phyloP scores from a whole-genome alignment of 2,888 invertebrate genomes.

The Pseudoips prasinana region DNA sequence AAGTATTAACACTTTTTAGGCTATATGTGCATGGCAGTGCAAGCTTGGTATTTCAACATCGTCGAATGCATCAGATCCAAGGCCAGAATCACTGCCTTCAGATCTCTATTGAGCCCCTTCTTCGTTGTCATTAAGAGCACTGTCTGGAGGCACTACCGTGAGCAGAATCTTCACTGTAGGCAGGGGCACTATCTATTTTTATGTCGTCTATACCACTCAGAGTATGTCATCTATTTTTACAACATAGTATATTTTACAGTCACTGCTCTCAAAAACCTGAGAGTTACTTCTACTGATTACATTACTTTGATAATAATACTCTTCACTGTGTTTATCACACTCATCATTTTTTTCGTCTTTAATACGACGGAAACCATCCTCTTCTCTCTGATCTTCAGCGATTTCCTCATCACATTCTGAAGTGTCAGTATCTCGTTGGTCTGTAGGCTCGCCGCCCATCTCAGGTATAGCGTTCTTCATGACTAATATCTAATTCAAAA shows the following conservation, averaged over 20 bases:
- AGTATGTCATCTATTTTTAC: conserved; percentile 75
- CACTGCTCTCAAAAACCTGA: conserved; percentile 79
- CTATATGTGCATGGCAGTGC: conserved; percentile 55
- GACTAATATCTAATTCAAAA: conserved; percentile 62
- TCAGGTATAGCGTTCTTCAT: conserved; percentile 45
- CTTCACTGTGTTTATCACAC: conserved; percentile 70
- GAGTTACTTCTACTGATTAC: conserved; percentile 62
- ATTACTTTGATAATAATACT: conserved; percentile 68
- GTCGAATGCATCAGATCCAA: conserved; percentile 88
- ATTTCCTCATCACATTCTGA: conserved; percentile 30
- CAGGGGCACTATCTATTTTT: conserved; percentile 76
- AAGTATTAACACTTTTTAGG: conserved; percentile 31
- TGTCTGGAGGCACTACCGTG: conserved; percentile 83
- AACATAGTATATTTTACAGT: conserved; percentile 74
- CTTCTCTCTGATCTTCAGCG: conserved; percentile 35
- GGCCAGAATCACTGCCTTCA: conserved; percentile 92
- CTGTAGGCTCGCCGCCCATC: conserved; percentile 20
- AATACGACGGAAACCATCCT: conserved; percentile 47
- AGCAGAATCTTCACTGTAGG: conserved; percentile 84
- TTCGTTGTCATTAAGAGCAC: conserved; percentile 67
- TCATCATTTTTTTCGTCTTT: conserved; percentile 65
- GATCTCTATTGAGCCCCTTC: conserved; percentile 86
- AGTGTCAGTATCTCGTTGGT: conserved; percentile 23
- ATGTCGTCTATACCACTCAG: conserved; percentile 78
- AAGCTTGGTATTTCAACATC: conserved; percentile 71